Evolutionary conservation across 2,113 vertebrate species (phyloP), one percentile per base, ranked within the genome.

Genomic region (Limnothrissa miodon): DNA sequence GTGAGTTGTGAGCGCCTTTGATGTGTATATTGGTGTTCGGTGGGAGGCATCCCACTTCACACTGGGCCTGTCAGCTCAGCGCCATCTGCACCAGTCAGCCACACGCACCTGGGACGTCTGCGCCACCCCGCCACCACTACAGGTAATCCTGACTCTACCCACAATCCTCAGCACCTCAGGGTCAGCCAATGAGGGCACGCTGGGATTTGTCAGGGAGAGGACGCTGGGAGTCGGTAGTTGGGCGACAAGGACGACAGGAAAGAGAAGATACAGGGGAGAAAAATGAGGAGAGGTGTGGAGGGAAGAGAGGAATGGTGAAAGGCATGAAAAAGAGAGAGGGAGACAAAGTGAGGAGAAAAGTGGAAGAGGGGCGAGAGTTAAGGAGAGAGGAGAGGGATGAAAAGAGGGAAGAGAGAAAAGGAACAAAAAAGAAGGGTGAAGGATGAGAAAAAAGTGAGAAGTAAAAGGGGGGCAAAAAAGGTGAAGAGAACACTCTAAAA

Each of bases 81-180:
- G 87, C 93, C 94, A 95, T 94, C 92, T 94, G 93, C 91, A 94
- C 91, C 90, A 86, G 87, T 87, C 78, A 46, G 53, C 82, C 23
- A 79, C 45, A 15, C 86, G 81, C 80, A 82, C 80, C 82, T 82
- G 82, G 79, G 83, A 48, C 74, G 13, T 87, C 29, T 15, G 29
- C 8, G 13, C 66, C 66, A 6, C 51, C 29, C 66, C 66, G 33
- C 82, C 70, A 82, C 46, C 85, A 87, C 85, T 70, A 87, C 84
- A 87, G 83, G 83, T 93, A 89, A 91, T 91, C 89, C 89, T 89
- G 83, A 33, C 80, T 86, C 83, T 88, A 89, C 87, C 89, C 89
- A 90, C 79, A 91, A 93, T 90, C 84, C 88, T 88, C 83, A 78
- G 89, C 86, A 88, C 82, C 83, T 85, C 89, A 83, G 87, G 90